Base-by-base conservation (phyloP, 2,113 vertebrate species). In the Dissostichus mawsoni region DNA sequence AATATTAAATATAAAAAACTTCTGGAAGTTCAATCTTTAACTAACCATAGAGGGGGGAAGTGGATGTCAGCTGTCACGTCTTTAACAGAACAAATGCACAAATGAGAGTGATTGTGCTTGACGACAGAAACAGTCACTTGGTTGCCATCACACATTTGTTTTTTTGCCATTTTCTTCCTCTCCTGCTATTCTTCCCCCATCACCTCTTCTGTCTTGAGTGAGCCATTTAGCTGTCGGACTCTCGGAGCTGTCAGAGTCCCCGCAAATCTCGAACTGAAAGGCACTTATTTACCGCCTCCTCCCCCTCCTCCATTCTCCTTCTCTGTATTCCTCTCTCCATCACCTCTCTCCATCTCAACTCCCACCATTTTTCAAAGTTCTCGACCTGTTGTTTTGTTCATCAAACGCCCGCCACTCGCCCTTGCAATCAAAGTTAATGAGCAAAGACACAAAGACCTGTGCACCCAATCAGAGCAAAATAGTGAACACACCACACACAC, bases 341-440 rank as follows among this genome's bases (percentile, higher is more conserved):
- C 80, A 55, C n/a, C 66, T 68, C 45, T 6, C 51, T 61, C 52
- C 33, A 52, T 51, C 58, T 79, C 82, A 53, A 64, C 86, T 84
- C 72, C 62, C 69, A 63, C n/a, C 56, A 82, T 82, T 72, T 72
- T 36, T 71, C 55, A 29, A 89, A 80, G 78, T 78, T 85, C 67
- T 52, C 44, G 44, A 29, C 85, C 80, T 87, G 77, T 87, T 89
- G 87, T 84, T 88, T 76, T 62, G 48, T 79, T 71, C 52, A 16
- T 36, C 75, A 13, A 69, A 50, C 5, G 48, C 53, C 65, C 76
- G 47, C 72, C 55, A 57, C 57, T 87, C 25, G 69, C 66, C 89
- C 80, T 86, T 79, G 73, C 82, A 90, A 90, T 89, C 86, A 89
- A 72, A 89, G 70, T 84, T 87, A 90, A 88, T 85, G 84, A 90